These are phyloP conservation scores for Plagiodera versicolora DNA, from an alignment of 2,888 invertebrate genomes.

Conservation along the genomic window DNA sequence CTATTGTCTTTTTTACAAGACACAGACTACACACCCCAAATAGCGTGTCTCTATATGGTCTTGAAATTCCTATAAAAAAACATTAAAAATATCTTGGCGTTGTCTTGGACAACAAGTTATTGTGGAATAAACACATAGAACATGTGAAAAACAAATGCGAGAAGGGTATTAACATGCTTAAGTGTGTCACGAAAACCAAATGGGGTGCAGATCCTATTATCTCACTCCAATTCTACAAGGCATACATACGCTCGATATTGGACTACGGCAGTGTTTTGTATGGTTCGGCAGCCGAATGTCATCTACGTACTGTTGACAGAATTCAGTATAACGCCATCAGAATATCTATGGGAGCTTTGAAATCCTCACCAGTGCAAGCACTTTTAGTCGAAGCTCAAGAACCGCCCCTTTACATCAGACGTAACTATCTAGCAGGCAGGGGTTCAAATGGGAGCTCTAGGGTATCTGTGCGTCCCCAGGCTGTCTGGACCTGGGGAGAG, in stretches of 20 bases:
- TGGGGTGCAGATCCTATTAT: conserved; percentile 10
- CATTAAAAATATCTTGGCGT: background rate
- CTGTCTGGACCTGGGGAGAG: too few relatives aligned
- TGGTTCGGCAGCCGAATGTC: background rate
- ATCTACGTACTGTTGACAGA: background rate
- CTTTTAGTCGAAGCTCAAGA: background rate
- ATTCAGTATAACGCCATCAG: conserved; percentile 8
- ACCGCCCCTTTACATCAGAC: background rate
- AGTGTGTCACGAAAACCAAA: conserved; percentile 8
- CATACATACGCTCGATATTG: conserved; percentile 5
- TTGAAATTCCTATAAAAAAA: background rate
- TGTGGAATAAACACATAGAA: conserved; percentile 6
- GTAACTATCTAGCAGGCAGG: background rate
- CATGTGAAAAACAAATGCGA: conserved; percentile 7
- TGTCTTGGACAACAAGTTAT: background rate
- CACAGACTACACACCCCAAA: conserved; percentile 2
- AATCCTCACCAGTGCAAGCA: conserved; percentile 5
- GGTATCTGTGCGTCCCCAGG: too few relatives aligned
- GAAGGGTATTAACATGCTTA: conserved; percentile 3
- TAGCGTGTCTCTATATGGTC: background rate
- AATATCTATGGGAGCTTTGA: conserved; percentile 4
- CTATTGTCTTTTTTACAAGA: conserved; percentile 2
- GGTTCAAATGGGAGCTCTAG: too few relatives aligned
- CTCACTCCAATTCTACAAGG: conserved; percentile 3
- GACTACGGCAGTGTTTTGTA: conserved; percentile 8